Percentiles rank a stretch among this genome's conserved stretches.
Evolutionary conservation across 92 coral and sea anemone species (phyloP).

Genomic region (Diadumene lineata): DNA sequence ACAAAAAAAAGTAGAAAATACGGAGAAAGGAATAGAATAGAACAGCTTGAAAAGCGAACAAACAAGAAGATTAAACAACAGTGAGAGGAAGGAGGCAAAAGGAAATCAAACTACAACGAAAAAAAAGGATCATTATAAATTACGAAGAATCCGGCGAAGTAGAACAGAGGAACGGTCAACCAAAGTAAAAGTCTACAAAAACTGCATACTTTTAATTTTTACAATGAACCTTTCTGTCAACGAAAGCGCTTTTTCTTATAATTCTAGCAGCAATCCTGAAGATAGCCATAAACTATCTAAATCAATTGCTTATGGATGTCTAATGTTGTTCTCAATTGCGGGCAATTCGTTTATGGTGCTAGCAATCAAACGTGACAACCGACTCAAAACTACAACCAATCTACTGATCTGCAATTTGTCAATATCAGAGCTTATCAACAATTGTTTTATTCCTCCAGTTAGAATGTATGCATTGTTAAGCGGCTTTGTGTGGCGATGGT

Average conservation of each 20-base stretch:
- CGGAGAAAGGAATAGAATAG: too few species aligned
- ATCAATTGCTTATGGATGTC: conserved; percentile 18
- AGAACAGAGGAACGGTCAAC: background rate
- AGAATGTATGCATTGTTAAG: conserved; percentile 30
- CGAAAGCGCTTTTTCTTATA: background rate
- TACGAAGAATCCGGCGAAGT: background rate
- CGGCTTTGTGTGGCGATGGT: conserved; percentile 31
- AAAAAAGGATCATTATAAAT: too few species aligned
- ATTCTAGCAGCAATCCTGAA: too few species aligned
- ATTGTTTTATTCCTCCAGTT: conserved; percentile 40
- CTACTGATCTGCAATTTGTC: conserved; percentile 66
- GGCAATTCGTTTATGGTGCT: conserved; percentile 59
- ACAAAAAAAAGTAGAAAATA: too few species aligned
- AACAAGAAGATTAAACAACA: too few species aligned
- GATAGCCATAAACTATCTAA: conserved; percentile 29
- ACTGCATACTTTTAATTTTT: background rate
- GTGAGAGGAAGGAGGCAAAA: too few species aligned
- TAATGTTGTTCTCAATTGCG: conserved; percentile 39
- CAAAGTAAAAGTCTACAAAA: background rate
- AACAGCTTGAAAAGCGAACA: too few species aligned
- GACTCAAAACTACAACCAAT: conserved; percentile 55
- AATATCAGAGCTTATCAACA: conserved; percentile 44
- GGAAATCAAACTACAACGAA: too few species aligned
- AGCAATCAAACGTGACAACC: conserved; percentile 34
- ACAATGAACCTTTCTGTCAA: background rate